Evolutionary conservation across 1,140 invertebrate genomes (phyloP).

Genomic region (Pogonognathellus flavescens): DNA sequence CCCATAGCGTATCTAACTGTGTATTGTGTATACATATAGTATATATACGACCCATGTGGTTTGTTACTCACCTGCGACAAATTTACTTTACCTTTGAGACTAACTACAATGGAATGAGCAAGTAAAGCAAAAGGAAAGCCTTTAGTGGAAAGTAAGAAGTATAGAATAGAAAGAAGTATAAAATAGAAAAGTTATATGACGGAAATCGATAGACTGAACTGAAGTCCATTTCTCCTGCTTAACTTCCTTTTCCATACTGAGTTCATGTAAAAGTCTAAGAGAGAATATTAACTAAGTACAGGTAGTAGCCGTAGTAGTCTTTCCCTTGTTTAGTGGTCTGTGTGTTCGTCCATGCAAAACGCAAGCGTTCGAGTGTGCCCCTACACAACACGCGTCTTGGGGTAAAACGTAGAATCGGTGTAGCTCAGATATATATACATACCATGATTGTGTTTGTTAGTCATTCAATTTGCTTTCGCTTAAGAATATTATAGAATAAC

Average conservation of each 20-base stretch:
- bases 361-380: slow-evolving; percentile 43
- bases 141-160: neutral
- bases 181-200: neutral
- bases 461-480: slow-evolving; percentile 11
- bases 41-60: neutral
- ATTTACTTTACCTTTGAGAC: slow-evolving; percentile 40
- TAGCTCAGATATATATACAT: neutral
- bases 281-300: neutral
- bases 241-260: slow-evolving; percentile 15
- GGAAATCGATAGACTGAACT: slow-evolving; percentile 28
- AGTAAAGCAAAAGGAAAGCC: slow-evolving; percentile 23
- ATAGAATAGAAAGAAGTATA: too few species aligned
- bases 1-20: too few species aligned
- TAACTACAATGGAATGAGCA: slow-evolving; percentile 9
- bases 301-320: too few species aligned
- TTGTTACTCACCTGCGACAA: slow-evolving; percentile 28
- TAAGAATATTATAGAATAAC: neutral
- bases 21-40: neutral
- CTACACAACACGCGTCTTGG: neutral
- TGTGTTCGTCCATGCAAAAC: neutral
- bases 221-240: slow-evolving; percentile 25
- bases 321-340: too few species aligned
- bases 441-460: neutral
- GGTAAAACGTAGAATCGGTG: slow-evolving; percentile 28
- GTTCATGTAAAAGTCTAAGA: slow-evolving; percentile 21